Evolutionary conservation across 1,140 invertebrate species (phyloP).

Genomic region (Agrilus planipennis): DNA sequence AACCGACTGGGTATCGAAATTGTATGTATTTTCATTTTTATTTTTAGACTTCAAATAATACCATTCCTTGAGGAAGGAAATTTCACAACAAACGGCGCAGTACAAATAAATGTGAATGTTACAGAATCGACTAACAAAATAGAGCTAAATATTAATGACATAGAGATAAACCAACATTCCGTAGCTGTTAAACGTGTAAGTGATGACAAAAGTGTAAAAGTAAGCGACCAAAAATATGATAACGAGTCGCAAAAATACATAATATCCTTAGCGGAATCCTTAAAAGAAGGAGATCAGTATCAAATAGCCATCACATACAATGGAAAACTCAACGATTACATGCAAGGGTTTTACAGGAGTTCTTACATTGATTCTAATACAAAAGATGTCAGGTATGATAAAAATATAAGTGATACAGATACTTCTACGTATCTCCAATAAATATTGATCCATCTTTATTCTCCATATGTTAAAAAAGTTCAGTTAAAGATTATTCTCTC

Average conservation of each 20-base stretch:
- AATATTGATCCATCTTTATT: too few species aligned
- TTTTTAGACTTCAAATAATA: conserved; percentile 24
- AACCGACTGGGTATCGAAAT: too few species aligned
- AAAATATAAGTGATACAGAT: background rate
- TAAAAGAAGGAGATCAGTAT: conserved; percentile 20
- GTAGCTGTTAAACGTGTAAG: conserved; percentile 85
- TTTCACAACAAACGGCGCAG: conserved; percentile 22
- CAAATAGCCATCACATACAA: conserved; percentile 21
- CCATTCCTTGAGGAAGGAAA: conserved; percentile 21
- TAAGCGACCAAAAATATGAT: conserved; percentile 42
- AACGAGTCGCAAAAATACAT: conserved; percentile 21
- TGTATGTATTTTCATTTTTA: conserved; percentile 2
- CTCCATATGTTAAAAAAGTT: too few species aligned
- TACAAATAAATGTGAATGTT: conserved; percentile 21
- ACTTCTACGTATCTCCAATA: too few species aligned
- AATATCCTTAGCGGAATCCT: conserved; percentile 17
- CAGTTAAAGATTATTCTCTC: too few species aligned
- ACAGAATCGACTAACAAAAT: conserved; percentile 23
- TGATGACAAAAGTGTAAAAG: conserved; percentile 74
- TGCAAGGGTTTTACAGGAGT: conserved; percentile 71
- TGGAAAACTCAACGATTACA: conserved; percentile 35
- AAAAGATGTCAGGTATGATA: background rate
- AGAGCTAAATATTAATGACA: conserved; percentile 23
- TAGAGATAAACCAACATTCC: conserved; percentile 23
- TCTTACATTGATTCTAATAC: conserved; percentile 43